Evolutionary conservation across 2,797 vertebrate genomes (phyloP), one percentile per base, ranked within the genome.

Genomic region (Eulemur albifrons): DNA sequence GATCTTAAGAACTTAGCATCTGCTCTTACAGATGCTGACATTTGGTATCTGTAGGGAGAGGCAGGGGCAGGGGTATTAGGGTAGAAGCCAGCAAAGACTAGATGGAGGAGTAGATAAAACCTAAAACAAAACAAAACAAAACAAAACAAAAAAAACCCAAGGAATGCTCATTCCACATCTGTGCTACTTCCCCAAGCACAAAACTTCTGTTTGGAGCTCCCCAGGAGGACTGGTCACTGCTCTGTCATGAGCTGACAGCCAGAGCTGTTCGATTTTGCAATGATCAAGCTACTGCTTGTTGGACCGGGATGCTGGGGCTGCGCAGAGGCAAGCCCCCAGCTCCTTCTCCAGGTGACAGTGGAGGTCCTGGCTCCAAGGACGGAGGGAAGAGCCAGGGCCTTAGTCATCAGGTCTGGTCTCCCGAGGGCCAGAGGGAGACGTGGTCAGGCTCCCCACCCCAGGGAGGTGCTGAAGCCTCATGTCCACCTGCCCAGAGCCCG

Each of bases 401-500:
- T 20, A 40, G 38, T 76, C 84, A 17, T 70, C 1, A 20, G 38
- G 54, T 35, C 82, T 43, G 40, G 35, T 32, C 52, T 93, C 40
- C 57, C 0, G 0, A 45, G n/a, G 52, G 4, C 43, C n/a, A 21
- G n/a, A 72, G 7, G 35, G 11, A 61, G 21, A 21, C 2, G 0
- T 3, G 5, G 45, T 9, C 54, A 90, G 79, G 69, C 32, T 45
- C 38, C 12, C 8, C 30, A 21, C 1, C 15, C 40, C 35, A 7
- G 65, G 4, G 23, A 79, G 40, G 10, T n/a, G 40, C 48, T 9
- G 0, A n/a, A 17, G 2, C 18, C 52, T 32, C 65, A 0, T 38
- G 13, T 88, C 73, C 8, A 7, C 43, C 50, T 54, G 25, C 40
- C 69, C 35, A 0, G 1, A 52, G 45, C 43, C 38, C 50, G 50